Evolutionary conservation across 2,113 vertebrate genomes (phyloP), one percentile per base, ranked within the genome.

Genomic region (Hippopotamus amphibius): DNA sequence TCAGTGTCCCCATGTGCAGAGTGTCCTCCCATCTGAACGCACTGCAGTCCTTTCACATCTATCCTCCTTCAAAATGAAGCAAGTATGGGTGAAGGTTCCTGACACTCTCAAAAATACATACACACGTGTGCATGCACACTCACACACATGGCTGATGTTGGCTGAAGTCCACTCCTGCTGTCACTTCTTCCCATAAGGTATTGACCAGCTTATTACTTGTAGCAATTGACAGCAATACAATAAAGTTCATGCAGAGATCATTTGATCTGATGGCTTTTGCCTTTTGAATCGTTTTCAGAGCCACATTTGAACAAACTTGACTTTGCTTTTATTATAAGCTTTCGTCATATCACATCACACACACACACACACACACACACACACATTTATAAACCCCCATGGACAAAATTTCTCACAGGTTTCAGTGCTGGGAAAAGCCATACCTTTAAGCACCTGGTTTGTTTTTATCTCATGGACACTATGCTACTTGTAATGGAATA

Each of bases 71-170:
- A 22, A 63, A 59, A 55, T 33, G 28, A 77, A 77, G 82, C n/a
- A 82, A 76, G 59, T 33, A 10, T 10, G 11, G 21, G 41, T 30
- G n/a, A 53, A 61, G 43, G 5, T 10, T n/a, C 22, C 33, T 22
- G 57, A 86, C 17, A 21, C 7, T 26, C 22, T 87, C 76, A 2
- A 1, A 26, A 19, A 59, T 21, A 86, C 4, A 10, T 5, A 6
- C 15, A 37, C 6, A 46, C 5, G 5, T 1, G 2, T 9, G 4
- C 15, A 61, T 26, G 59, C n/a, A 21, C n/a, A 37, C 2, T n/a
- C n/a, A 21, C n/a, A 30, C 4, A 72, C 13, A 6, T 14, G 14
- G 55, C 22, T 33, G 9, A 22, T 9, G 15, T 5, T 68, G 65
- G 46, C 26, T 24, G 21, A 85, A 74, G 65, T 13, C 24, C 14